Evolutionary conservation across 92 coral and sea anemone species (phyloP).

Genomic region (Parazoanthus atlanticus): DNA sequence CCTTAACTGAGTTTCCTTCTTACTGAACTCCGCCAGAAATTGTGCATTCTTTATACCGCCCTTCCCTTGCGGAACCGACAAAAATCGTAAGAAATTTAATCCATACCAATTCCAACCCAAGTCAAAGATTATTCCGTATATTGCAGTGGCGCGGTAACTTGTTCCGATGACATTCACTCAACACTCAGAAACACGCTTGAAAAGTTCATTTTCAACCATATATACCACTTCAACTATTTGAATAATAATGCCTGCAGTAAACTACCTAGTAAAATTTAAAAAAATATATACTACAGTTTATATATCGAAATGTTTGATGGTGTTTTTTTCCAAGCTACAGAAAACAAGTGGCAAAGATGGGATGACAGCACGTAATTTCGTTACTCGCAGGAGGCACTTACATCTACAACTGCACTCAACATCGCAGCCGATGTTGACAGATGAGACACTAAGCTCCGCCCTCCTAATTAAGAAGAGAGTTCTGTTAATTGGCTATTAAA

Average conservation of each 20-base stretch:
- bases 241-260: neutral
- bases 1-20: neutral
- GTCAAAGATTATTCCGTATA: conserved; percentile 31
- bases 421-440: conserved; percentile 22
- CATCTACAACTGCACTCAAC: neutral
- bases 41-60: conserved; percentile 11
- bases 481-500: conserved; percentile 43
- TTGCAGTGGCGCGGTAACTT: conserved; percentile 35
- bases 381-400: conserved; percentile 19
- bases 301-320: neutral
- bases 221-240: neutral
- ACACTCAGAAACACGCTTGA: conserved; percentile 11
- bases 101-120: conserved; percentile 17
- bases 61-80: conserved; percentile 42
- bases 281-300: neutral
- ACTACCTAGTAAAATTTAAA: neutral
- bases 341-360: neutral
- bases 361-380: neutral
- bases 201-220: neutral
- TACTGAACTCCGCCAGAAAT: conserved; percentile 14
- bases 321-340: neutral
- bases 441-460: conserved; percentile 29
- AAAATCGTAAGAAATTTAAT: conserved; percentile 30
- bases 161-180: conserved; percentile 35
- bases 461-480: conserved; percentile 39